These are phyloP conservation scores for Enteromius argenteus DNA, from an alignment of 2,797 vertebrate genomes.

Conservation along the genomic window DNA sequence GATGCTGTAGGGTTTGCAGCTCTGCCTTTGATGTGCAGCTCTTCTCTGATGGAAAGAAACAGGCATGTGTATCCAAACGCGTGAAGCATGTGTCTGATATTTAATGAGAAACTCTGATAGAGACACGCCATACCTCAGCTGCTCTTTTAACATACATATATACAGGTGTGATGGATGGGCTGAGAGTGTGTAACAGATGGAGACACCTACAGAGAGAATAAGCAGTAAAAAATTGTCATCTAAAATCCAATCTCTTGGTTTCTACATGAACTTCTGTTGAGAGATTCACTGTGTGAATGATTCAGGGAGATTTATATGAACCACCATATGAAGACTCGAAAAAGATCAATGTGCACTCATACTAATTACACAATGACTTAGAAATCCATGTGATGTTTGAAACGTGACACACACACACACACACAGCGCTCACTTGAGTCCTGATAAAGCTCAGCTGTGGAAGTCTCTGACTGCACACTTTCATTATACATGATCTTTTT, in stretches of 20 bases:
- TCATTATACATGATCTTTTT: neutral
- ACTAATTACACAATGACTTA: neutral
- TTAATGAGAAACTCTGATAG: conserved; percentile 38
- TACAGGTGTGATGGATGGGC: conserved; percentile 12
- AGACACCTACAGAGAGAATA: conserved; percentile 21
- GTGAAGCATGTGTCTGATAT: conserved; percentile 13
- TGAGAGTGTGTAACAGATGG: neutral
- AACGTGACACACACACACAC: neutral
- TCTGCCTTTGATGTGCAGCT: conserved; percentile 46
- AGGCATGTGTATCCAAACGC: conserved; percentile 9
- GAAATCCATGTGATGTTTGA: conserved; percentile 21
- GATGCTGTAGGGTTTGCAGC: conserved; percentile 41
- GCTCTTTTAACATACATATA: conserved; percentile 13
- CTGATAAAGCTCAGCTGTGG: conserved; percentile 2
- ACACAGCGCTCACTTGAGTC: neutral
- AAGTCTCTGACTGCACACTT: neutral
- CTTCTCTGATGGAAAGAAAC: conserved; percentile 12
- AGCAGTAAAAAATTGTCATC: neutral
- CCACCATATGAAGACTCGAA: neutral
- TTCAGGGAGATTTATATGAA: conserved; percentile 11
- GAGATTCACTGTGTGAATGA: neutral
- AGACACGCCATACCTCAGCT: neutral
- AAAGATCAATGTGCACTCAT: neutral
- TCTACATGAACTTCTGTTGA: conserved; percentile 11
- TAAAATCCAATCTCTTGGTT: conserved; percentile 16